phyloP scores from a whole-genome alignment of 2,113 vertebrate species.

The Herpetotheres cachinnans region DNA sequence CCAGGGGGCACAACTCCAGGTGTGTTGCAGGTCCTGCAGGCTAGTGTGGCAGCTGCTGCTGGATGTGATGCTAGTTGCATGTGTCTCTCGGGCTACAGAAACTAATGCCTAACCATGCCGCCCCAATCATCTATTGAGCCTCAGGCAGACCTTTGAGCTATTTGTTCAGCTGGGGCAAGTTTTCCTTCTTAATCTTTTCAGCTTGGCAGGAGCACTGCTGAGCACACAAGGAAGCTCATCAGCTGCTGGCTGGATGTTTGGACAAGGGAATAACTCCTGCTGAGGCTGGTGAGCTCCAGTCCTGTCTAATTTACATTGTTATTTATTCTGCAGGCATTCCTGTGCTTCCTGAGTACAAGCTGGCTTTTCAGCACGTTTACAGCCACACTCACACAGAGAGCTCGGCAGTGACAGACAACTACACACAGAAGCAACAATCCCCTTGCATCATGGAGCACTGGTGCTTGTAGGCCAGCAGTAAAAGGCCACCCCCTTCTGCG shows the following conservation, averaged over 20 bases:
- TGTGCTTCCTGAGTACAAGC: slow-evolving; percentile 50
- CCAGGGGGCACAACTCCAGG: background rate
- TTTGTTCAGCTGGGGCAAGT: slow-evolving; percentile 63
- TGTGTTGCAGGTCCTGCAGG: background rate
- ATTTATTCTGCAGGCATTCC: slow-evolving; percentile 61
- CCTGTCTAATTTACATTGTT: slow-evolving; percentile 65
- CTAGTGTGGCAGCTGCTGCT: background rate
- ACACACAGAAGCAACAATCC: background rate
- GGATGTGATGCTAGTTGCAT: background rate
- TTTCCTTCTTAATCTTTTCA: slow-evolving; percentile 59
- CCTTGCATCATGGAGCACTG: background rate
- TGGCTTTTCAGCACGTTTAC: slow-evolving; percentile 61
- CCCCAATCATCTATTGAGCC: background rate
- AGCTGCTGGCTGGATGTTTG: slow-evolving; percentile 58
- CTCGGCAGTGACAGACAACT: slow-evolving; percentile 7
- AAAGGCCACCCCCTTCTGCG: background rate
- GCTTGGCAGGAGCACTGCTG: slow-evolving; percentile 54
- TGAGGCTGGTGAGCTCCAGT: slow-evolving; percentile 54
- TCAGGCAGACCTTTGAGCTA: slow-evolving; percentile 42
- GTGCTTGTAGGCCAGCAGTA: background rate
- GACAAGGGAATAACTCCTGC: slow-evolving; percentile 67
- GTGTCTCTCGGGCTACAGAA: slow-evolving; percentile 35
- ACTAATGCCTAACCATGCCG: background rate
- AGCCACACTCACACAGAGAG: slow-evolving; percentile 35
- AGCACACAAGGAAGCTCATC: slow-evolving; percentile 67